Evolutionary conservation across 2,797 vertebrate species (phyloP), one percentile per base, ranked within the genome.

Genomic region (Discoglossus pictus): DNA sequence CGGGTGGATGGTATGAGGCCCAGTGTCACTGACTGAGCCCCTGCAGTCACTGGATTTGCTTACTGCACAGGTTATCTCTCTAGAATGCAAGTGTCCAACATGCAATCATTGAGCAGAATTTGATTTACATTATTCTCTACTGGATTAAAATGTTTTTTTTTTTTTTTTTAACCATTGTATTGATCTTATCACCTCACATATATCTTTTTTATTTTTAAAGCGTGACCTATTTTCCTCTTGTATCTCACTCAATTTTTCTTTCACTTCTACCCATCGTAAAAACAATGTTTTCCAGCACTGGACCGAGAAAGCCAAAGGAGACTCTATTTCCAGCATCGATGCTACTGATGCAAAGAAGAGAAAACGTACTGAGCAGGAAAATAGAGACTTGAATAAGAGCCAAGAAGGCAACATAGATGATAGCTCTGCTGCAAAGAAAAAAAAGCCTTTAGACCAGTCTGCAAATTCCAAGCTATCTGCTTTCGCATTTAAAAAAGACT

Each of bases 401-500:
- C 78, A 65, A 52, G 73, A 74, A 5, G 76, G 79, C 73, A 74
- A 73, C 17, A 13, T 35, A 0, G 78, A 86, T 3, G 86, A 90
- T 24, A 82, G 83, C 15, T 87, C 74, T 11, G 61, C 23, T 0
- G 67, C 89, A 42, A 98, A 93, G 79, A 98, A 92, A 80, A 73
- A 87, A 13, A 93, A 91, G 56, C 36, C 86, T 17, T 58, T 84
- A 36, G 89, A 91, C 65, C 42, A 88, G 0, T 79, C 90, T 2
- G 62, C 81, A 0, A 85, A 79, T 23, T 75, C 82, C 48, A 94
- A 89, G 56, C 82, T 98, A 11, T 91, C 94, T 0, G 87, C 90
- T 0, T 99, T 99, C 76, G 95, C 93, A 0, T 99, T 97, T 77
- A 92, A 90, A 73, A 92, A 91, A 70, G 86, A 75, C 39, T 91